Evolutionary conservation across 2,888 invertebrate genomes (phyloP).

Genomic region (Coelopa pilipes): DNA sequence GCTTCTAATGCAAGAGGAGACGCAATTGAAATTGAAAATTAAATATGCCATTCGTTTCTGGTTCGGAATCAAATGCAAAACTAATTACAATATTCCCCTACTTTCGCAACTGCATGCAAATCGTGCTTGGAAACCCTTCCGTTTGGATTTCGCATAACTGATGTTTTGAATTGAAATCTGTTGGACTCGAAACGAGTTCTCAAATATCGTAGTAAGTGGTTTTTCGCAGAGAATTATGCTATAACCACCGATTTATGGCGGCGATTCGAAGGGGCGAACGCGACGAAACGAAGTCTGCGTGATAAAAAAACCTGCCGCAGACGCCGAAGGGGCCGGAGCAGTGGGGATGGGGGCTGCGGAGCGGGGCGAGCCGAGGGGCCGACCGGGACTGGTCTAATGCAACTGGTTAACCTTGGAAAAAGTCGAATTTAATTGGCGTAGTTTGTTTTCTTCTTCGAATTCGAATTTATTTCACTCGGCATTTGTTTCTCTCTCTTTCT

Average conservation of each 20-base stretch:
- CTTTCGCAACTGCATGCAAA: too few species aligned
- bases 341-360: not conserved
- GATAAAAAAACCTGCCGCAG: not conserved
- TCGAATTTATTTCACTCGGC: not conserved
- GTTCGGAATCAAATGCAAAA: too few species aligned
- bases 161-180: not conserved
- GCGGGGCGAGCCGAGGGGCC: not conserved
- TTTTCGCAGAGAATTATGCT: too few species aligned
- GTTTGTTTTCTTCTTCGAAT: not conserved
- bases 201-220: too few species aligned
- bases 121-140: too few species aligned
- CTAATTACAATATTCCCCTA: too few species aligned
- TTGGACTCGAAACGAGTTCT: not conserved
- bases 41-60: too few species aligned
- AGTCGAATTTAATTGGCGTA: not conserved
- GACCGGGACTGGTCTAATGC: not conserved
- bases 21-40: too few species aligned
- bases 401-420: not conserved
- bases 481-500: too few species aligned
- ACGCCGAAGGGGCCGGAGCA: not conserved
- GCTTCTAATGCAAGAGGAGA: too few species aligned
- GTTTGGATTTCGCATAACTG: too few species aligned
- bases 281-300: not conserved
- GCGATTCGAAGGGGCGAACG: not conserved
- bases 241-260: too few species aligned